Conservation (phyloP, 2,797 vertebrate genomes). For the Acrossocheilus fasciatus region DNA sequence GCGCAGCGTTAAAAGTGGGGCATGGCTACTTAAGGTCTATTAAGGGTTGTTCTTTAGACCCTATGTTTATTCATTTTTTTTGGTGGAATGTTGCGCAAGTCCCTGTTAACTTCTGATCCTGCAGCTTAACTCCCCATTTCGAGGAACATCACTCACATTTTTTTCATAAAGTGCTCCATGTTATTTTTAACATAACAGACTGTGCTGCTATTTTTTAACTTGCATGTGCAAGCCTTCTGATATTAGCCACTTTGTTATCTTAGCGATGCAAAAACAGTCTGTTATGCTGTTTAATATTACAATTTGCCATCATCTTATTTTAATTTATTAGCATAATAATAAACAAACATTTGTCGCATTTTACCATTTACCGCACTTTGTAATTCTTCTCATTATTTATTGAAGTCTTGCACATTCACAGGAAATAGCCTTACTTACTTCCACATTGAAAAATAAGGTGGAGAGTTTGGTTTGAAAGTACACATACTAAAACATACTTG, state of each 20-base stretch:
- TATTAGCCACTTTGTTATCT: not conserved
- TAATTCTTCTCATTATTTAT: not conserved
- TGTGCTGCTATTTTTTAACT: not conserved
- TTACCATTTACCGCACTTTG: not conserved
- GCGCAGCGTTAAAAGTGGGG: not conserved
- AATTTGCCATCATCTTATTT: not conserved
- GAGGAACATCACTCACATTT: not conserved
- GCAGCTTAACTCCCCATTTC: not conserved
- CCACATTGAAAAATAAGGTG: not conserved
- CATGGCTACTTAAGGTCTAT: not conserved
- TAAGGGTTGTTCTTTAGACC: not conserved
- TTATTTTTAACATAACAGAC: not conserved
- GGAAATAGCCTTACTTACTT: not conserved
- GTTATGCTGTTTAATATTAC: not conserved
- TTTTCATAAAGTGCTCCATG: not conserved
- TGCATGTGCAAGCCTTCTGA: too few relatives aligned
- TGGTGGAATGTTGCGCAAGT: not conserved
- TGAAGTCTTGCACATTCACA: not conserved
- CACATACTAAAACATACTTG: not conserved
- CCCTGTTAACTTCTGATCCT: not conserved
- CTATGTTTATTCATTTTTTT: not conserved
- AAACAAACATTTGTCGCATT: not conserved
- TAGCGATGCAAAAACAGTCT: not conserved
- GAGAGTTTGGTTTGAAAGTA: not conserved
- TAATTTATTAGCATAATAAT: not conserved